Evolutionary conservation across 2,113 vertebrate species (phyloP).

Genomic region (Ciconia stormi): DNA sequence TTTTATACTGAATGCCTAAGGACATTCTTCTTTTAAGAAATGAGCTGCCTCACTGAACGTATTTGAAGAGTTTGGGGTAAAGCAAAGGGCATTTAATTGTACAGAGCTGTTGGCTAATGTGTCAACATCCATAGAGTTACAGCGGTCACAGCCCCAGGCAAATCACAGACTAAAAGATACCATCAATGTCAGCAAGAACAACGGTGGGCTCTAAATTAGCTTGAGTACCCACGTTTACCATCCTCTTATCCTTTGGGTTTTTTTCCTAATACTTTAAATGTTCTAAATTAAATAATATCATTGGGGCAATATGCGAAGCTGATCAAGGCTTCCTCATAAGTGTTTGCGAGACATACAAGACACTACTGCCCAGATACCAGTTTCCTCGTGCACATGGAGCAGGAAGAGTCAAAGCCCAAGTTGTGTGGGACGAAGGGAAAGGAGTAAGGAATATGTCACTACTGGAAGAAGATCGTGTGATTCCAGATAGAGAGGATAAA

Average conservation of each 20-base stretch:
- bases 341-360: background rate
- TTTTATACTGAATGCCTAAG: background rate
- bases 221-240: background rate
- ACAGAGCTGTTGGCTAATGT: background rate
- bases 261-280: background rate
- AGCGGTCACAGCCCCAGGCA: background rate
- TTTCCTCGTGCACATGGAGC: background rate
- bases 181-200: background rate
- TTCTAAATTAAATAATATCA: background rate
- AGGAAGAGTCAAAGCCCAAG: background rate
- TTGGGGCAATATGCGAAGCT: background rate
- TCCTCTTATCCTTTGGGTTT: accelerated
- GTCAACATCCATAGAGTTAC: background rate
- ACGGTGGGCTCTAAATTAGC: background rate
- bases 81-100: background rate
- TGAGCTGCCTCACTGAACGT: background rate
- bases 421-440: background rate
- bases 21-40: background rate
- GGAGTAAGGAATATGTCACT: background rate
- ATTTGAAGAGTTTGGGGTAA: background rate
- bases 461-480: background rate
- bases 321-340: background rate
- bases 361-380: background rate
- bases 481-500: background rate
- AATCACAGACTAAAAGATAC: background rate